Percentiles rank a stretch among this genome's conserved stretches.
Conservation (phyloP, 1,140 invertebrate genomes). For the Anastatus disparis region DNA sequence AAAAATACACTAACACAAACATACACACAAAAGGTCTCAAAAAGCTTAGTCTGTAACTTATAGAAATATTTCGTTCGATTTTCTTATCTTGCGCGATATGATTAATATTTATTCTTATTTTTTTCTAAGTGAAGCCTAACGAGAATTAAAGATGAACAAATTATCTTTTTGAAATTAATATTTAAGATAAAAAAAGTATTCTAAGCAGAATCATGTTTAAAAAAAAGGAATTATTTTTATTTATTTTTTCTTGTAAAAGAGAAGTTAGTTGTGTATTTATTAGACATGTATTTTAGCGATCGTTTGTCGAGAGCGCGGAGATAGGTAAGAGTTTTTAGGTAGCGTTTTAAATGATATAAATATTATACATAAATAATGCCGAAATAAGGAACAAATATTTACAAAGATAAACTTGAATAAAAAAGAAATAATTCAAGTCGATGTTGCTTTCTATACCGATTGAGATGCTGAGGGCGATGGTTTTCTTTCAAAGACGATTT, state of each 20-base stretch:
- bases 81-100: slow-evolving; percentile 16
- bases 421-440: slow-evolving; percentile 2
- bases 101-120: slow-evolving; percentile 1
- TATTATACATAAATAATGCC: slow-evolving; percentile 13
- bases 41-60: slow-evolving; percentile 20
- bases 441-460: slow-evolving; percentile 31
- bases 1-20: background rate
- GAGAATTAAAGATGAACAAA: background rate
- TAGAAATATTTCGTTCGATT: slow-evolving; percentile 22
- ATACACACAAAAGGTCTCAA: background rate
- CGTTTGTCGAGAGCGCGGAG: background rate
- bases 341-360: slow-evolving; percentile 26
- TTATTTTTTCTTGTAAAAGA: slow-evolving; percentile 10
- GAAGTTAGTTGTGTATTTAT: slow-evolving; percentile 15
- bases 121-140: background rate
- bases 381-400: slow-evolving; percentile 5
- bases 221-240: background rate
- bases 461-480: slow-evolving; percentile 5
- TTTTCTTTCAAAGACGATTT: slow-evolving; percentile 19
- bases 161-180: background rate
- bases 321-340: slow-evolving; percentile 26
- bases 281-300: slow-evolving; percentile 17
- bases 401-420: slow-evolving; percentile 4
- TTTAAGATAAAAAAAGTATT: slow-evolving; percentile 7
- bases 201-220: background rate